Evolutionary conservation across 2,888 invertebrate species (phyloP).

Genomic region (Phania funesta): DNA sequence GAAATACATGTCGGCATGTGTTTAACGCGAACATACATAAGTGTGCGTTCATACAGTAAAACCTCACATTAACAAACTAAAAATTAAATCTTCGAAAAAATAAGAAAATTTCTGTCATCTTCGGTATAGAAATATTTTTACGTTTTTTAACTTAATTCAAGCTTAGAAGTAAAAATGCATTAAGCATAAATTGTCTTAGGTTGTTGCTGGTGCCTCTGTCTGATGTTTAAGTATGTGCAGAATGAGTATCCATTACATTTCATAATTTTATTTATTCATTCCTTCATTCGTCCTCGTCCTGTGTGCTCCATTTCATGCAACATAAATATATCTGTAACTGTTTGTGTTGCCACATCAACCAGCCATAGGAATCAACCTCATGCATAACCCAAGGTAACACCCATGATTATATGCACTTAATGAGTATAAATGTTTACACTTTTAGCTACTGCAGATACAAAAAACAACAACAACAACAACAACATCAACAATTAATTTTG

Average conservation of each 20-base stretch:
- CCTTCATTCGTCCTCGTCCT: background rate
- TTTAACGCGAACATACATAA: background rate
- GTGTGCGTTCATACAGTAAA: conserved; percentile 6
- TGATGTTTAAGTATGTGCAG: too few species aligned
- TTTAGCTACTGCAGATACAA: background rate
- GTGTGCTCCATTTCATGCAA: background rate
- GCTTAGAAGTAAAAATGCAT: too few species aligned
- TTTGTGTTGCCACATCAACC: conserved; percentile 7
- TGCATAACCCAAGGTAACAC: conserved; percentile 47
- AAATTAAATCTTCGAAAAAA: background rate
- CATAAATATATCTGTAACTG: background rate
- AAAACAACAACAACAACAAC: background rate
- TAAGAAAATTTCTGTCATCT: background rate
- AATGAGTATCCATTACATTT: background rate
- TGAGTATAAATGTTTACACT: conserved; percentile 53
- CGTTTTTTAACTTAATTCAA: too few species aligned
- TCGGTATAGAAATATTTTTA: background rate
- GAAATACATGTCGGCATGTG: conserved; percentile 27
- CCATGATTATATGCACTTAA: conserved; percentile 55
- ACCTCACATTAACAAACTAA: background rate
- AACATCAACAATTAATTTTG: background rate
- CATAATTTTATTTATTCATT: background rate
- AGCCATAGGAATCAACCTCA: conserved; percentile 39
- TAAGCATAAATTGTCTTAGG: too few species aligned
- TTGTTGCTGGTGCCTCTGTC: too few species aligned